phyloP scores from a whole-genome alignment of 2,888 invertebrate species.

The Drosophila antonietae region DNA sequence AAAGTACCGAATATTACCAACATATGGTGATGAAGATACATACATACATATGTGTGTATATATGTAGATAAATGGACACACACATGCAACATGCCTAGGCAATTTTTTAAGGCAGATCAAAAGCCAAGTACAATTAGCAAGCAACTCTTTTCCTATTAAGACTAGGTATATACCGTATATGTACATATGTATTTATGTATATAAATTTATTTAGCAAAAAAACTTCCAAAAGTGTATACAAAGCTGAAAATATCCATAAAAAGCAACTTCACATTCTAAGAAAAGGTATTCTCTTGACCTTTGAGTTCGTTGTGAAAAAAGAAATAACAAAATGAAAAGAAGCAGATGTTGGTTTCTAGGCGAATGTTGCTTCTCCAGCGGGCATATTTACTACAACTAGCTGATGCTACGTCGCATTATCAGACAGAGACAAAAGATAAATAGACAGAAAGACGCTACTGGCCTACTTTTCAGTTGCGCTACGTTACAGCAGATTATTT shows the following conservation, averaged over 20 bases:
- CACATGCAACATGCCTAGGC: not conserved
- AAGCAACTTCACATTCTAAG: not conserved
- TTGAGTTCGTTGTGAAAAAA: not conserved
- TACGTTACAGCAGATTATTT: slow-evolving; percentile 25
- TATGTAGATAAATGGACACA: not conserved
- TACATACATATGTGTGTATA: too few relatives aligned
- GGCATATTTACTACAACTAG: slow-evolving; percentile 2
- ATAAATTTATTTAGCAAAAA: not conserved
- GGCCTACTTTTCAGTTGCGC: slow-evolving; percentile 43
- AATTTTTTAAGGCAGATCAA: not conserved
- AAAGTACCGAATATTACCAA: not conserved
- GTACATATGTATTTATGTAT: not conserved
- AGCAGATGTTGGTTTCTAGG: slow-evolving; percentile 1
- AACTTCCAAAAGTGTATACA: not conserved
- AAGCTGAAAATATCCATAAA: not conserved
- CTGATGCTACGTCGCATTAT: slow-evolving; percentile 23
- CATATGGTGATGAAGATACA: not conserved
- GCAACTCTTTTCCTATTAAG: not conserved
- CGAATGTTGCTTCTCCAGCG: not conserved
- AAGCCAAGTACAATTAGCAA: not conserved
- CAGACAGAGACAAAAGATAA: slow-evolving; percentile 34
- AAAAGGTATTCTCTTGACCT: not conserved
- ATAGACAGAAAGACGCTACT: slow-evolving; percentile 36
- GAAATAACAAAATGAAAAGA: not conserved
- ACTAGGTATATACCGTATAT: not conserved